A percentile compares a stretch with the other conserved stretches of the same genome.
These are phyloP conservation scores for Lucinisca nassula DNA, from an alignment of 2,888 invertebrate species.

Conservation along the genomic window DNA sequence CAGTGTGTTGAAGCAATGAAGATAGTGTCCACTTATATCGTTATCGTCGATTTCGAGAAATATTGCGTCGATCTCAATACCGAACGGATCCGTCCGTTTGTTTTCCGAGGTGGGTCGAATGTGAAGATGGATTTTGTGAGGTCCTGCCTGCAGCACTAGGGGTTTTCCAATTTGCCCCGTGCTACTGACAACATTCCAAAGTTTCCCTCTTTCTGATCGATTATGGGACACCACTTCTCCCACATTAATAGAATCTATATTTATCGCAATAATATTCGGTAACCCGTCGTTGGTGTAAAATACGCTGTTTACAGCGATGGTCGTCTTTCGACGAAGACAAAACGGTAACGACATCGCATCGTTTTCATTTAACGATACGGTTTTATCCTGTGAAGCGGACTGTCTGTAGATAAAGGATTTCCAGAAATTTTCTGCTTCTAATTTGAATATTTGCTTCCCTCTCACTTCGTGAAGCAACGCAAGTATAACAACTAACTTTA, in stretches of 20 bases:
- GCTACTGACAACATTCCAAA: slow-evolving; percentile 35
- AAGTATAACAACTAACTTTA: neutral
- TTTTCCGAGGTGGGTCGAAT: slow-evolving; percentile 9
- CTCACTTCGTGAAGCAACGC: neutral
- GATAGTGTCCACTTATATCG: slow-evolving; percentile 38
- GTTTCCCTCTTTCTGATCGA: slow-evolving; percentile 19
- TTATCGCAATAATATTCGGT: slow-evolving; percentile 30
- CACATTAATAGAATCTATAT: slow-evolving; percentile 18
- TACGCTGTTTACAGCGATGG: slow-evolving; percentile 35
- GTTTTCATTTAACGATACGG: slow-evolving; percentile 42
- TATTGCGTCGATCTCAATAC: slow-evolving; percentile 47
- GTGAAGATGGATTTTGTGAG: slow-evolving; percentile 31
- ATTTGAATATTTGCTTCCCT: slow-evolving; percentile 40
- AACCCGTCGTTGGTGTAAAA: slow-evolving; percentile 49
- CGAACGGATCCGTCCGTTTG: slow-evolving; percentile 24
- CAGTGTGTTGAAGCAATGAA: slow-evolving; percentile 50
- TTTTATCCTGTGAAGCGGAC: slow-evolving; percentile 51
- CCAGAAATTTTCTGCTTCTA: slow-evolving; percentile 55
- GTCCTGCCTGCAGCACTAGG: slow-evolving; percentile 23
- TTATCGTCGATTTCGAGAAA: slow-evolving; percentile 43
- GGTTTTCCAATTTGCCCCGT: slow-evolving; percentile 37
- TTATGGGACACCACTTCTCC: slow-evolving; percentile 43
- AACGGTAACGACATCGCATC: slow-evolving; percentile 46
- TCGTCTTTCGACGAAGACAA: slow-evolving; percentile 37
- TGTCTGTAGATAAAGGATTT: slow-evolving; percentile 49